Conservation (phyloP, 2,113 vertebrate genomes). For the Pomatostomus ruficeps region DNA sequence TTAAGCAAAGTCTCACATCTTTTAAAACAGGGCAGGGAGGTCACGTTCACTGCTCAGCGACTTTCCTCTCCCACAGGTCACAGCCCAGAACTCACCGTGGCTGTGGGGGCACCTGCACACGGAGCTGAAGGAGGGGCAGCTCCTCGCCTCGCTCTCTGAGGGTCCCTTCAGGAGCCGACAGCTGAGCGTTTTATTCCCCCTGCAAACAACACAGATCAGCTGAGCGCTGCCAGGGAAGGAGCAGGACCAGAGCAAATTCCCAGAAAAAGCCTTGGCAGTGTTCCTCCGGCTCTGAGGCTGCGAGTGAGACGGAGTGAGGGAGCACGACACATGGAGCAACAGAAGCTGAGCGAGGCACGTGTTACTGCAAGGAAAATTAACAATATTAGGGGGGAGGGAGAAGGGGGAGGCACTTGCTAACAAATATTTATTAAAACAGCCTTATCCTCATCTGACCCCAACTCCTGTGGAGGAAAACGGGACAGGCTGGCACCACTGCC, state of each 20-base stretch:
- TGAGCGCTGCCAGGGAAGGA: not conserved
- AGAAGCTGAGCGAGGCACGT: not conserved
- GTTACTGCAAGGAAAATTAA: slow-evolving; percentile 7
- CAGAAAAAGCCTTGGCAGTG: not conserved
- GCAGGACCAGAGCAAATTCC: not conserved
- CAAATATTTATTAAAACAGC: not conserved
- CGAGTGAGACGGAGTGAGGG: not conserved
- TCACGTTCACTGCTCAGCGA: not conserved
- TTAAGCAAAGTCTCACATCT: not conserved
- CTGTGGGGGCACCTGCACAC: not conserved
- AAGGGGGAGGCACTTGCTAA: not conserved
- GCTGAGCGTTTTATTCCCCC: not conserved
- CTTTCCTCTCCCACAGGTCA: not conserved
- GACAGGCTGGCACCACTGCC: not conserved
- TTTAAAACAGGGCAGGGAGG: not conserved
- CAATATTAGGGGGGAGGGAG: not conserved
- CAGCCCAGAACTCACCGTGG: not conserved
- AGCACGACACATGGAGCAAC: slow-evolving; percentile 17
- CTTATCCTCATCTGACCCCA: not conserved
- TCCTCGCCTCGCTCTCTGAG: not conserved
- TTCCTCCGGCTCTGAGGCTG: not conserved
- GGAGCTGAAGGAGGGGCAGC: not conserved
- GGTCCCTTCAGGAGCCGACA: not conserved
- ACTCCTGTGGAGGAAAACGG: not conserved
- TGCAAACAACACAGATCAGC: not conserved